Evolutionary conservation across 2,888 invertebrate genomes (phyloP).

Genomic region (Watsonalla binaria): DNA sequence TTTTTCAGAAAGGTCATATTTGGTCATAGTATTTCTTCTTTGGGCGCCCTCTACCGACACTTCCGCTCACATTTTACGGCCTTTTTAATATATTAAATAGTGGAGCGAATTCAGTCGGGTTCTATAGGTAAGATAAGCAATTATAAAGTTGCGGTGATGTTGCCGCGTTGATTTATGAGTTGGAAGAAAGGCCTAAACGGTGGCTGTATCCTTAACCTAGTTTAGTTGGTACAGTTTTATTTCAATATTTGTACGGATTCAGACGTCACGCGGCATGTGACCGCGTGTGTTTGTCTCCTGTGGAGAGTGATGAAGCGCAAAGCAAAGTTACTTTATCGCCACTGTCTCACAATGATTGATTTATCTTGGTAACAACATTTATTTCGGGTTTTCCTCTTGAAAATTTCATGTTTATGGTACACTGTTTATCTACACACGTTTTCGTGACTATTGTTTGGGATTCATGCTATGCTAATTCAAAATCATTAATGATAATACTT

Average conservation of each 20-base stretch:
- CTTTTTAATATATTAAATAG: background rate
- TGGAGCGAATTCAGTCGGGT: background rate
- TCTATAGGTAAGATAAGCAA: background rate
- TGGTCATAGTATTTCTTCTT: too few species aligned
- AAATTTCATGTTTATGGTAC: background rate
- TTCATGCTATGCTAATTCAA: too few species aligned
- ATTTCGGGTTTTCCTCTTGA: conserved; percentile 29
- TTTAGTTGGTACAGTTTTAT: conserved; percentile 31
- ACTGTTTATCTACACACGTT: background rate
- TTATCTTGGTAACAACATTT: conserved; percentile 50
- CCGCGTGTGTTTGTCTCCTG: conserved; percentile 32
- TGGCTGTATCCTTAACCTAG: conserved; percentile 36
- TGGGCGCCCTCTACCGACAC: too few species aligned
- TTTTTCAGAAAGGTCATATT: too few species aligned
- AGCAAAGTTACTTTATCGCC: conserved; percentile 46
- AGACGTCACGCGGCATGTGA: conserved; percentile 59
- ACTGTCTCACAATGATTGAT: conserved; percentile 60
- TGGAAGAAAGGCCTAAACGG: conserved; percentile 3
- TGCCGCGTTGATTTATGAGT: conserved; percentile 11
- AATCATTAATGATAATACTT: too few species aligned
- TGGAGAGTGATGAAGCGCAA: conserved; percentile 41
- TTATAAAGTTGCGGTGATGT: conserved; percentile 3
- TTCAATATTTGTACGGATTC: conserved; percentile 38
- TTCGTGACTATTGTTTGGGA: background rate
- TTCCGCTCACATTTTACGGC: conserved; percentile 12